phyloP scores from a whole-genome alignment of 2,797 vertebrate species.

The Bothrops alternatus region DNA sequence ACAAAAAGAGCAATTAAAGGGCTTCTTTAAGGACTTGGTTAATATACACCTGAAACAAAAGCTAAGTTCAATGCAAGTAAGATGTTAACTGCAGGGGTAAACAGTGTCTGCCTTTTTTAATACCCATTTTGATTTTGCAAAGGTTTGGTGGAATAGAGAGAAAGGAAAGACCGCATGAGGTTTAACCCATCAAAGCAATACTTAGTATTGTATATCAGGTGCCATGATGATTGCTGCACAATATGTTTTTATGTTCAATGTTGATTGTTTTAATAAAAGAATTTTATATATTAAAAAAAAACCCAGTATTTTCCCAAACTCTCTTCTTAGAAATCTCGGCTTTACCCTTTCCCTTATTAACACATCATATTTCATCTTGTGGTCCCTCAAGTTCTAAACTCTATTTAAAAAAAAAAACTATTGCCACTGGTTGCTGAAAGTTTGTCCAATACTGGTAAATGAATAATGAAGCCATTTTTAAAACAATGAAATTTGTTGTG shows the following conservation, averaged over 20 bases:
- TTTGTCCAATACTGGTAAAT: not conserved
- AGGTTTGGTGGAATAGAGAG: not conserved
- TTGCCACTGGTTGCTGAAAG: not conserved
- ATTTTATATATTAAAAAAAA: too few relatives aligned
- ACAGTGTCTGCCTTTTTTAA: not conserved
- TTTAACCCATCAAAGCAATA: not conserved
- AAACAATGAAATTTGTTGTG: slow-evolving; percentile 8
- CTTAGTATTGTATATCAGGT: too few relatives aligned
- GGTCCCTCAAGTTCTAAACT: not conserved
- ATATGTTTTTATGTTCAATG: too few relatives aligned
- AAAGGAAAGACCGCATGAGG: not conserved
- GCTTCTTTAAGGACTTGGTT: not conserved
- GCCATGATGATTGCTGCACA: too few relatives aligned
- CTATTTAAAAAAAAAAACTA: not conserved
- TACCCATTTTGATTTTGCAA: not conserved
- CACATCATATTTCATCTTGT: not conserved
- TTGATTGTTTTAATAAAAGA: too few relatives aligned
- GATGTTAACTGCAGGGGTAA: not conserved
- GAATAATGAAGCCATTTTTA: not conserved
- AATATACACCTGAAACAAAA: not conserved
- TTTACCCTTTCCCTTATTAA: not conserved
- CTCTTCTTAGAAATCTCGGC: not conserved
- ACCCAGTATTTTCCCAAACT: not conserved
- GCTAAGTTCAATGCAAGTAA: not conserved
- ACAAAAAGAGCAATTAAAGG: not conserved